Evolutionary conservation across 1,140 invertebrate species (phyloP), one percentile per base, ranked within the genome.

Genomic region (Leptinotarsa lineolata): DNA sequence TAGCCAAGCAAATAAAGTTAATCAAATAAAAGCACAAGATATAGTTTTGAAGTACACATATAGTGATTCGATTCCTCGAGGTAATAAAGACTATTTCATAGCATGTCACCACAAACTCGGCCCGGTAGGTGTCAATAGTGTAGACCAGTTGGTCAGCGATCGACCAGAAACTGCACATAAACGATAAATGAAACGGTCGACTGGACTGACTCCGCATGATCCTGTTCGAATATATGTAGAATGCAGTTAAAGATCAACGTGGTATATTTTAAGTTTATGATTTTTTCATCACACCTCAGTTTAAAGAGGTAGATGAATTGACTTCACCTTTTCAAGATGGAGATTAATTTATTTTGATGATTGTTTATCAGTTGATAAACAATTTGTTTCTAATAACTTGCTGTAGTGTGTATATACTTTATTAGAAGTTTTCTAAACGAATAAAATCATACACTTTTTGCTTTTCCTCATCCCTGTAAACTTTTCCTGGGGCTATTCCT

Each of bases 61-160:
- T 75, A 79, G 74, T 77, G 79, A 78, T 79, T 80, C 77, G 80
- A 81, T 80, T 80, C 80, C 68, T 70, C 68, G 74, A 73, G 77
- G 78, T 80, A 81, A 81, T 81, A 81, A 81, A 81, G 80, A 79
- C 79, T 79, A 80, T 82, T 82, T 82, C 81, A 82, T 82, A 78
- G 81, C 81, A 74, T 82, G 81, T 82, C 81, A 81, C 81, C 79
- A 82, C 79, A 81, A 79, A 77, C 77, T 78, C 69, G 76, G 80
- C 81, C 74, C 80, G 78, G 80, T 81, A 81, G 80, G 80, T 81
- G 80, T 80, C 79, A 80, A 79, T 68, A 63, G 68, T 69, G 72
- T 71, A 65, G 76, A 48, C 68, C 79, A 73, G 68, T n/a, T 45
- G 22, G 30, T 58, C 68, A 21, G 6, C 71, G 63, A 48, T 24